A percentile compares a stretch with the other conserved stretches of the same genome.
phyloP scores from a whole-genome alignment of 2,888 invertebrate genomes.

The Cactoblastis cactorum region DNA sequence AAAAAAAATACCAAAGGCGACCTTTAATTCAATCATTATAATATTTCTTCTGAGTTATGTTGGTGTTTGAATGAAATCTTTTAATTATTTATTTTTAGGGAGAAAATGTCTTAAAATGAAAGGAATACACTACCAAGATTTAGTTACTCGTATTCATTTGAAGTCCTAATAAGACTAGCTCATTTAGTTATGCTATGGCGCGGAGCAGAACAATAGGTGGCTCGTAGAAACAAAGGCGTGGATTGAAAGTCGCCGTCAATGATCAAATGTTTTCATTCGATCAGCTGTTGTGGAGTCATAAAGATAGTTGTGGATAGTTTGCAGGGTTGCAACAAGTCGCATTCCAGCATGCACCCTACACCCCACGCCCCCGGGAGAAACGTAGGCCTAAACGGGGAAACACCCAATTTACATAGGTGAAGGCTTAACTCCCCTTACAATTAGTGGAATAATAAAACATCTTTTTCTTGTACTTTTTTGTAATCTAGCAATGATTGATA shows the following conservation, averaged over 20 bases:
- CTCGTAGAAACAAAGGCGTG: background rate
- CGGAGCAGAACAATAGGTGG: background rate
- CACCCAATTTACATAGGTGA: background rate
- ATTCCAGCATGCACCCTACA: conserved; percentile 39
- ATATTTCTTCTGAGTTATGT: too few relatives aligned
- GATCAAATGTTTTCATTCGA: conserved; percentile 9
- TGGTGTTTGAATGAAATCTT: too few relatives aligned
- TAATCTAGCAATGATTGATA: too few relatives aligned
- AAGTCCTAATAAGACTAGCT: too few relatives aligned
- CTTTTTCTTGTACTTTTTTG: background rate
- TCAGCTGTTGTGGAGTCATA: conserved; percentile 18
- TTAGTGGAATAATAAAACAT: background rate
- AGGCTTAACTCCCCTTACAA: background rate
- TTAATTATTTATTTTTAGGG: too few relatives aligned
- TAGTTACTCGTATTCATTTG: too few relatives aligned
- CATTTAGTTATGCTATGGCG: too few relatives aligned
- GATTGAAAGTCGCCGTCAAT: background rate
- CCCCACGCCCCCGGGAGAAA: conserved; percentile 15
- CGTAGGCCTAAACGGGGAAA: background rate
- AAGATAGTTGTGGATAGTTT: conserved; percentile 38
- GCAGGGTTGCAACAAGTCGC: conserved; percentile 69
- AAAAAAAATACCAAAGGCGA: too few relatives aligned
- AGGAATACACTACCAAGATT: too few relatives aligned
- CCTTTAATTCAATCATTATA: too few relatives aligned
- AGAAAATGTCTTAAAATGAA: too few relatives aligned